These are phyloP conservation scores for Apogon talboti DNA, from an alignment of 2,797 vertebrate genomes.

Conservation along the genomic window DNA sequence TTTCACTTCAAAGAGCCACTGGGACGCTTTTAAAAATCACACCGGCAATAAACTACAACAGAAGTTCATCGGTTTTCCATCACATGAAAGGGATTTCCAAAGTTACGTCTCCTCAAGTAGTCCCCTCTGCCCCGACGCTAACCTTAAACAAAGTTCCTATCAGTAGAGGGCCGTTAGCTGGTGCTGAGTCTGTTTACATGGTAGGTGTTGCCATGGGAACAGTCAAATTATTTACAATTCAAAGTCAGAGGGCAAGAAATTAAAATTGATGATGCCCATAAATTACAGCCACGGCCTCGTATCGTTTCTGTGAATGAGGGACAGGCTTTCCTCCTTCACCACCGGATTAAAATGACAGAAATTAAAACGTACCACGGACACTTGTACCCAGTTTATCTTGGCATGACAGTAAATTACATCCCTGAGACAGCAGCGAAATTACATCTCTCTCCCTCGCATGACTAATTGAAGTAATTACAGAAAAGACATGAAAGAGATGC, in stretches of 20 bases:
- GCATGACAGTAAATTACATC: constrained; percentile 53
- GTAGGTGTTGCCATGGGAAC: constrained; percentile 68
- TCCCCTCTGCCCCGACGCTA: constrained; percentile 52
- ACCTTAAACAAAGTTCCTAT: constrained; percentile 66
- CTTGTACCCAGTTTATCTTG: constrained; percentile 44
- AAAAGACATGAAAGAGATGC: constrained; percentile 56
- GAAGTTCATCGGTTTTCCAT: constrained; percentile 77
- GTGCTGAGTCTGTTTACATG: constrained; percentile 65
- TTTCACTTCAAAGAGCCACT: constrained; percentile 81
- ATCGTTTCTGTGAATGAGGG: constrained; percentile 25
- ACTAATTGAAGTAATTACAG: constrained; percentile 65
- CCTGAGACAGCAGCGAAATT: constrained; percentile 45
- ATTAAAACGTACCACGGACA: constrained; percentile 33
- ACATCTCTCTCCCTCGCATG: constrained; percentile 47
- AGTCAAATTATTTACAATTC: constrained; percentile 75
- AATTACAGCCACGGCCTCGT: constrained; percentile 33
- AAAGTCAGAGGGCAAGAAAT: constrained; percentile 59
- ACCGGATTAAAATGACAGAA: constrained; percentile 28
- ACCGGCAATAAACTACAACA: constrained; percentile 80
- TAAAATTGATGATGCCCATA: constrained; percentile 26
- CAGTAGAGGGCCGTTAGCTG: constrained; percentile 42
- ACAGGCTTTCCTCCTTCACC: constrained; percentile 32
- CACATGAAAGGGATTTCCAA: constrained; percentile 79
- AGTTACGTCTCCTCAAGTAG: constrained; percentile 65
- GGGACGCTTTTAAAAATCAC: constrained; percentile 79